Percentiles rank a stretch among this genome's conserved stretches.
Conservation (phyloP, 1,140 invertebrate species). For the Penaeus indicus region DNA sequence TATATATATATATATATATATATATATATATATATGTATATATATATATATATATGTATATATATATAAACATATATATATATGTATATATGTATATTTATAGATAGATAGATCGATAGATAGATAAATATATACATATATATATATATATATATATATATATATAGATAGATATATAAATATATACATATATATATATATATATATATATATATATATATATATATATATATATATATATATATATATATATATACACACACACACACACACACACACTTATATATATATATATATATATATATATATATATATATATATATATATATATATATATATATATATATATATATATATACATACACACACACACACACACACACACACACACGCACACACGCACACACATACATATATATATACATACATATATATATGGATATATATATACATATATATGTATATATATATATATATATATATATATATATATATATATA, state of each 20-base stretch:
- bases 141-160: neutral
- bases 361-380: no score
- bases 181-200: neutral
- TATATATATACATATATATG: neutral
- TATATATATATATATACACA: neutral
- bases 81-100: neutral
- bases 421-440: no score
- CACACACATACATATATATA: no score
- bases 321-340: no score
- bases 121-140: neutral
- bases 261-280: no score
- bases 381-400: no score
- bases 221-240: neutral
- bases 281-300: no score
- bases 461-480: constrained; percentile 15
- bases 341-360: no score
- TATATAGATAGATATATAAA: neutral
- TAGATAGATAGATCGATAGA: neutral
- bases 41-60: no score
- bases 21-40: no score
- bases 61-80: neutral
- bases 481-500: constrained; percentile 13
- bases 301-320: no score
- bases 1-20: no score
- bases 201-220: neutral